Percentiles rank a stretch among this genome's conserved stretches.
Conservation (phyloP, 2,888 invertebrate species). For the Scrobipalpa costella region DNA sequence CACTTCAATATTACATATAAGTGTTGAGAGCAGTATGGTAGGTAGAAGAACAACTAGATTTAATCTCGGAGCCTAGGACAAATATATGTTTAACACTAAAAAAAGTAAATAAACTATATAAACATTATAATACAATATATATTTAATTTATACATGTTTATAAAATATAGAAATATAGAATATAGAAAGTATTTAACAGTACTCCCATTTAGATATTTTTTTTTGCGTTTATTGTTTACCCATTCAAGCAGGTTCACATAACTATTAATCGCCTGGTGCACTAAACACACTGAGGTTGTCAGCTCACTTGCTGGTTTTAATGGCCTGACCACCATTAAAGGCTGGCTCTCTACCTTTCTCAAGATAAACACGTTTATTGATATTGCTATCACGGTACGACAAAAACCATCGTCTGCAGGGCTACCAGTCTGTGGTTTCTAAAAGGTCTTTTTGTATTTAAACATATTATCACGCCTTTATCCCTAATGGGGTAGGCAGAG, state of each 20-base stretch:
- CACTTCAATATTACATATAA: too few relatives aligned
- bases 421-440: slow-evolving; percentile 28
- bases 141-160: too few relatives aligned
- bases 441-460: neutral
- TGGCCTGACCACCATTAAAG: slow-evolving; percentile 50
- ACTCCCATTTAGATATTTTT: slow-evolving; percentile 1
- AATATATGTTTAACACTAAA: too few relatives aligned
- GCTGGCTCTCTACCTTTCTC: slow-evolving; percentile 53
- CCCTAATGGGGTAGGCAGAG: too few relatives aligned
- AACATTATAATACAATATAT: too few relatives aligned
- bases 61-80: too few relatives aligned
- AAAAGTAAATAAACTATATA: too few relatives aligned
- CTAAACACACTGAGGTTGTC: slow-evolving; percentile 25
- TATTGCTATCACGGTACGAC: slow-evolving; percentile 55
- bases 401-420: slow-evolving; percentile 41
- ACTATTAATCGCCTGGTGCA: slow-evolving; percentile 17
- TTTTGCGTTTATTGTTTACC: slow-evolving; percentile 14
- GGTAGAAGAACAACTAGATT: too few relatives aligned
- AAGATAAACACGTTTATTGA: slow-evolving; percentile 64
- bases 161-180: too few relatives aligned
- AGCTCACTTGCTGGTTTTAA: slow-evolving; percentile 42
- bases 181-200: neutral
- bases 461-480: too few relatives aligned
- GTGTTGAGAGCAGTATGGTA: too few relatives aligned
- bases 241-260: slow-evolving; percentile 12